Conservation (phyloP, 2,797 vertebrate species). For the Chelonia mydas region DNA sequence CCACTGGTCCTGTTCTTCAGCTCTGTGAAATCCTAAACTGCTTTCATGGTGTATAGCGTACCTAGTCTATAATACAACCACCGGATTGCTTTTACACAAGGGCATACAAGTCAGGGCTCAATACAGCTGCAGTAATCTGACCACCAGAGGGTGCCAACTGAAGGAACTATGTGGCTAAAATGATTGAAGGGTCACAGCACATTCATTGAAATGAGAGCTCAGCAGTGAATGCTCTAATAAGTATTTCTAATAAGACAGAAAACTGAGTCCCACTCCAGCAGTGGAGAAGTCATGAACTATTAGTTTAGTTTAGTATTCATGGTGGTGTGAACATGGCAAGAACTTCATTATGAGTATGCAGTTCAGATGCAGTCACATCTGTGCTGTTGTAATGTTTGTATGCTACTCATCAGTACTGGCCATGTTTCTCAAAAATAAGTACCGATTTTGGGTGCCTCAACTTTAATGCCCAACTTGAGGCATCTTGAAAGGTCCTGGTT, state of each 20-base stretch:
- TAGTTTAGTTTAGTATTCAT: background rate
- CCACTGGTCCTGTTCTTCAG: background rate
- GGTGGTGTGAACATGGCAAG: background rate
- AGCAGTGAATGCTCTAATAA: slow-evolving; percentile 31
- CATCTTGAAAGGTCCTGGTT: background rate
- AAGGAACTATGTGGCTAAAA: background rate
- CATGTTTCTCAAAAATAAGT: slow-evolving; percentile 38
- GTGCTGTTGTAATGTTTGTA: slow-evolving; percentile 48
- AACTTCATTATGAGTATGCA: background rate
- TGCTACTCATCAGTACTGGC: slow-evolving; percentile 27
- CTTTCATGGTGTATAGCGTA: background rate
- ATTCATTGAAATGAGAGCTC: slow-evolving; percentile 35
- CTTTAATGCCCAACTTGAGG: slow-evolving; percentile 6
- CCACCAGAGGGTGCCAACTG: background rate
- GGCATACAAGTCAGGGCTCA: background rate
- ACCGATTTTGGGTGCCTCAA: slow-evolving; percentile 25
- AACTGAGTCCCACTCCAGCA: slow-evolving; percentile 15
- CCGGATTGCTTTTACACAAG: background rate
- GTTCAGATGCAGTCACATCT: slow-evolving; percentile 41
- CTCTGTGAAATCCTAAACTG: background rate
- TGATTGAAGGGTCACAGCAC: background rate
- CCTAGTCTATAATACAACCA: background rate
- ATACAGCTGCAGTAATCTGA: background rate
- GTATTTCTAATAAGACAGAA: background rate
- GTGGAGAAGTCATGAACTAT: slow-evolving; percentile 15